Conservation (phyloP, 2,888 invertebrate genomes). For the Patella pellucida region DNA sequence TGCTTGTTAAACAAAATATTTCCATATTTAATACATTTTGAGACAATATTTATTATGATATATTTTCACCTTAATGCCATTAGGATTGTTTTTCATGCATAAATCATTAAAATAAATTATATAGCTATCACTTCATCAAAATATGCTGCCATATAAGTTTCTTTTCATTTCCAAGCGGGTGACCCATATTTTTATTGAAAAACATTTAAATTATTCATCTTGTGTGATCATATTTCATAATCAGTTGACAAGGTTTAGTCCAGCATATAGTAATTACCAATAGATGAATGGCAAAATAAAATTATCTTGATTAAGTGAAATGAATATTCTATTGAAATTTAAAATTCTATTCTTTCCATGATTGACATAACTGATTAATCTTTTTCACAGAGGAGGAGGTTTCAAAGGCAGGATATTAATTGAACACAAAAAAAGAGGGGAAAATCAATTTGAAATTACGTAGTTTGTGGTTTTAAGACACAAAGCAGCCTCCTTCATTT, state of each 20-base stretch:
- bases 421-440: not conserved
- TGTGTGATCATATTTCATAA: not conserved
- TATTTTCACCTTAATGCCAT: too few relatives aligned
- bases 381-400: constrained; percentile 5
- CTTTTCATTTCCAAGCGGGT: too few relatives aligned
- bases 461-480: not conserved
- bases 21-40: too few relatives aligned
- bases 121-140: too few relatives aligned
- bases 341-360: constrained; percentile 9
- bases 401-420: constrained; percentile 7
- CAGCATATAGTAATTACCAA: not conserved
- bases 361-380: constrained; percentile 10
- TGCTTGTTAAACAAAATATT: too few relatives aligned
- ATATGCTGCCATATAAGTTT: too few relatives aligned
- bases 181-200: too few relatives aligned
- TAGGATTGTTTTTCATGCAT: too few relatives aligned
- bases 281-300: not conserved
- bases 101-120: too few relatives aligned
- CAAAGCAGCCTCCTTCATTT: constrained; percentile 2
- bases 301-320: constrained; percentile 1
- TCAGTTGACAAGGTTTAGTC: not conserved
- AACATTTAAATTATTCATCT: too few relatives aligned
- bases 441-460: constrained; percentile 10
- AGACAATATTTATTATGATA: too few relatives aligned
- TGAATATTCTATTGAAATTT: constrained; percentile 5